A percentile compares a stretch with the other conserved stretches of the same genome.
These are phyloP conservation scores for Clarias platycephalus DNA, from an alignment of 2,797 vertebrate genomes.

Conservation along the genomic window DNA sequence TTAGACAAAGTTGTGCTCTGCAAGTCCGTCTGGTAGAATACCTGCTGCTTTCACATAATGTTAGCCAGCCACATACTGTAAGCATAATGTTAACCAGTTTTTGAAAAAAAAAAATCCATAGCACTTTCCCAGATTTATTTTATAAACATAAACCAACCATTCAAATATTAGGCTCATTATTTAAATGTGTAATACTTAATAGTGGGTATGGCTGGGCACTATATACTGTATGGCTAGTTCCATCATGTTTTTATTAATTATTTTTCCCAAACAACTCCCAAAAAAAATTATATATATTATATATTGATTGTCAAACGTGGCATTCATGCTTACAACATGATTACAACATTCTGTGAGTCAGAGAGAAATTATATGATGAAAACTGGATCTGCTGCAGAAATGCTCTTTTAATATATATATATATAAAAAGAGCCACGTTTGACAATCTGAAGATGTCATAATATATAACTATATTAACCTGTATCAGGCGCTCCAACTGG, in stretches of 20 bases:
- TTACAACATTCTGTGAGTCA: too few species aligned
- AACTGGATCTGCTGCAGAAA: too few species aligned
- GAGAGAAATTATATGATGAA: too few species aligned
- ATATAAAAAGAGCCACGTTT: too few species aligned
- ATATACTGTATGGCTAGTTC: too few species aligned
- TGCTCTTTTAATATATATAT: too few species aligned
- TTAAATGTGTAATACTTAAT: background rate
- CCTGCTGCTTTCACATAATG: background rate
- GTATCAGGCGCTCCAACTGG: constrained; percentile 92
- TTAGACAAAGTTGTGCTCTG: constrained; percentile 14
- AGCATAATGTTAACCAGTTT: background rate
- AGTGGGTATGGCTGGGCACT: too few species aligned
- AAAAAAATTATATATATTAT: too few species aligned
- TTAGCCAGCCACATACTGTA: too few species aligned
- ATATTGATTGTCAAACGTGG: too few species aligned
- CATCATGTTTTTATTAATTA: background rate
- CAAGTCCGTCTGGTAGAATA: background rate
- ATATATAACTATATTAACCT: constrained; percentile 73
- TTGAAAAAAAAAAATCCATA: background rate
- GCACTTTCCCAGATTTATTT: background rate
- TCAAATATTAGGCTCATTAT: background rate
- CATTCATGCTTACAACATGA: too few species aligned
- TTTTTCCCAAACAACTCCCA: background rate
- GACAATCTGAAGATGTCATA: background rate
- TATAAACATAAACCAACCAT: background rate